Evolutionary conservation across 2,113 vertebrate genomes (phyloP), one percentile per base, ranked within the genome.

Genomic region (Gallinago media): DNA sequence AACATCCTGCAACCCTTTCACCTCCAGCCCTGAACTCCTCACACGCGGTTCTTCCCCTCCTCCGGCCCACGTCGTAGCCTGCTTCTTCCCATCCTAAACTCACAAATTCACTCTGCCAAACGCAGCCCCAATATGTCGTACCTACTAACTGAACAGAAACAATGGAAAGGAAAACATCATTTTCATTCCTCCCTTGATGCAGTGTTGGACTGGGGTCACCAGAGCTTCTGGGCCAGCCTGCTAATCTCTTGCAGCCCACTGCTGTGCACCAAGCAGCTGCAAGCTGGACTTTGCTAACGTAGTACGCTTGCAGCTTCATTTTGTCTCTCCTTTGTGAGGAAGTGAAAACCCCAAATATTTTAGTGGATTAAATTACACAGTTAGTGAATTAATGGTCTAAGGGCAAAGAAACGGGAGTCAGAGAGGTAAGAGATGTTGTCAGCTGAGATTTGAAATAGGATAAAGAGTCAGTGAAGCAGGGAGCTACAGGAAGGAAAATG

Each of bases 401-500:
- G 62, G 79, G 54, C 34, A 80, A 85, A 85, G 56, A 94, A 90
- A 54, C 59, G 75, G 36, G 29, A 95, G 40, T 23, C 59, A 34
- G 66, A 85, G 72, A 88, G 42, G 92, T 46, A 85, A 86, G 81
- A 96, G 73, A 34, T 61, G 40, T 46, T 86, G 59, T 89, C 94
- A 94, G 40, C 55, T 78, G 80, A 95, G 88, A 89, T 90, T 72
- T 93, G 72, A 94, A 97, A 94, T 42, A 88, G 76, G 44, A 92
- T 80, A 59, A 94, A 94, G 40, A 96, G 50, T 77, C 85, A 66
- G 78, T 73, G 89, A 94, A 68, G 79, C 87, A 72, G 73, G 63
- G 70, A 97, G 31, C 44, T 77, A 77, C 85, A 96, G 95, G 81
- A 96, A 95, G 73, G 96, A 96, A 96, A 95, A 96, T 93, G 94